These are phyloP conservation scores for Caradrina kadenii DNA, from an alignment of 2,888 invertebrate species.

Conservation along the genomic window DNA sequence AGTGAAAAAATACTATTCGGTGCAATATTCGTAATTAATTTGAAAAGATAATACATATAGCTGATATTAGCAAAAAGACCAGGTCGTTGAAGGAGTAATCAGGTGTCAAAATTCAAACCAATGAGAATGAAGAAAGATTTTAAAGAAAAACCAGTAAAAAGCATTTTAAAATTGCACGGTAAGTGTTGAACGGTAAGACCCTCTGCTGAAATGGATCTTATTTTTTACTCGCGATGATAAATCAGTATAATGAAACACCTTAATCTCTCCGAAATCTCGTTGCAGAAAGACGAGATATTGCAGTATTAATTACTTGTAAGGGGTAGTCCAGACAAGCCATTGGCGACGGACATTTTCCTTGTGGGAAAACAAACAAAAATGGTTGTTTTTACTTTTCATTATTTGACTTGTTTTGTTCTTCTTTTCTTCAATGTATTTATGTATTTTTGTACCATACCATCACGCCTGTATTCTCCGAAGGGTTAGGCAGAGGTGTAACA, in stretches of 20 bases:
- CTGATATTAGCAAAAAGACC: too few species aligned
- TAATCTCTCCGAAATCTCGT: slow-evolving; percentile 83
- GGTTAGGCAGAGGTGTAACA: too few species aligned
- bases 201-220: slow-evolving; percentile 51
- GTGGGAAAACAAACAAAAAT: neutral
- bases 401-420: neutral
- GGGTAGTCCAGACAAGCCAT: slow-evolving; percentile 60
- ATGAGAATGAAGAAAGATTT: neutral
- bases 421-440: neutral
- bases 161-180: slow-evolving; percentile 29
- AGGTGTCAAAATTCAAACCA: neutral
- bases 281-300: slow-evolving; percentile 84
- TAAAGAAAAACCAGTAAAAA: neutral
- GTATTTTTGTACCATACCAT: neutral
- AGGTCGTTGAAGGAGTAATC: too few species aligned
- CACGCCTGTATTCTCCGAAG: too few species aligned
- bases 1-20: too few species aligned
- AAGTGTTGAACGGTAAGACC: slow-evolving; percentile 36
- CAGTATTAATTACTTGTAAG: slow-evolving; percentile 84
- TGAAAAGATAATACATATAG: too few species aligned
- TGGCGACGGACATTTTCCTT: slow-evolving; percentile 19
- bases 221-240: slow-evolving; percentile 68
- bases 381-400: neutral
- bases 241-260: slow-evolving; percentile 85
- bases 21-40: too few species aligned